Conservation (phyloP, 2,797 vertebrate species). For the Scomberomorus guttatus region DNA sequence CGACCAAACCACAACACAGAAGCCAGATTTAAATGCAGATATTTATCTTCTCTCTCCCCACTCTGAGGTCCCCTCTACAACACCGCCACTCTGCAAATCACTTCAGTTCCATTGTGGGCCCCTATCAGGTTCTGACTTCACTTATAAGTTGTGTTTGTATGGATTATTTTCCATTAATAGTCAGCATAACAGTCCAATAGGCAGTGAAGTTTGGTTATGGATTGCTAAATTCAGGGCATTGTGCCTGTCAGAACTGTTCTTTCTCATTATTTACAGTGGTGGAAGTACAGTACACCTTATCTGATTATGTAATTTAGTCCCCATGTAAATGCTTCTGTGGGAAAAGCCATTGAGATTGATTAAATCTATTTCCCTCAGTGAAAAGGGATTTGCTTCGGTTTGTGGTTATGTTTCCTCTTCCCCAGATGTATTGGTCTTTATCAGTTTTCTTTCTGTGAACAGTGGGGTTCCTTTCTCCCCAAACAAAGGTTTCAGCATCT, state of each 20-base stretch:
- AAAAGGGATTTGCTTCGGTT: constrained; percentile 12
- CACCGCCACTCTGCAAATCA: constrained; percentile 28
- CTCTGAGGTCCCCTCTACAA: constrained; percentile 37
- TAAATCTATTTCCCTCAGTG: neutral
- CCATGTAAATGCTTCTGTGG: neutral
- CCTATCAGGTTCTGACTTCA: constrained; percentile 1
- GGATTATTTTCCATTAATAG: neutral
- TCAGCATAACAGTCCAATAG: neutral
- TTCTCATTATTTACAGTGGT: neutral
- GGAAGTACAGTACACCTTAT: neutral
- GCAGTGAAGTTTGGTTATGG: neutral
- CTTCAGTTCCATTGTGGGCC: constrained; percentile 5
- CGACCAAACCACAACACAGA: constrained; percentile 83
- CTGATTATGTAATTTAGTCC: neutral
- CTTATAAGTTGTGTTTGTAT: neutral
- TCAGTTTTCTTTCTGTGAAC: neutral
- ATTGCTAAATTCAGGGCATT: neutral
- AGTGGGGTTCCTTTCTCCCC: neutral
- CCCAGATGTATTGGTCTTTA: neutral
- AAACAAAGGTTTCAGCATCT: neutral
- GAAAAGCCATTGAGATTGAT: constrained; percentile 1
- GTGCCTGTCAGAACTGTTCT: neutral
- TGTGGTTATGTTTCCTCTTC: neutral
- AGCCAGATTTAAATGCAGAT: constrained; percentile 70
- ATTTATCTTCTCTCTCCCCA: constrained; percentile 52